Evolutionary conservation across 2,797 vertebrate genomes (phyloP).

Genomic region (Pyrocephalus nanus): DNA sequence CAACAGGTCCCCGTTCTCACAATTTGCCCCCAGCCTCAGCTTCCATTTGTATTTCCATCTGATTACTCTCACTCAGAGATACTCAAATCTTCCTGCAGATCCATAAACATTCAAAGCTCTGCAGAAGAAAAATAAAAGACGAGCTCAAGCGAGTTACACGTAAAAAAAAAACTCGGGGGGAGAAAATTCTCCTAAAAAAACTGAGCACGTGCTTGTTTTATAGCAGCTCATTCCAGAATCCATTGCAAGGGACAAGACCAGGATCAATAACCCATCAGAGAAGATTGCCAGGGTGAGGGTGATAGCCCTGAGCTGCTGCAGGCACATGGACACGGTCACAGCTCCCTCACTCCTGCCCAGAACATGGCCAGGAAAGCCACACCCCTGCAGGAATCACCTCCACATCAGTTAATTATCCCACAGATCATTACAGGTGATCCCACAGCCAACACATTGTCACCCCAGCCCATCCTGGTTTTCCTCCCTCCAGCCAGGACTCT

Average conservation of each 20-base stretch:
- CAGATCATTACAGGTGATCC: background rate
- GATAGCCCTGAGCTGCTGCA: background rate
- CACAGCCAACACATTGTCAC: background rate
- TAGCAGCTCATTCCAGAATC: background rate
- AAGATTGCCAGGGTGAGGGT: background rate
- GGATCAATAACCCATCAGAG: slow-evolving; percentile 36
- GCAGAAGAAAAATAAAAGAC: background rate
- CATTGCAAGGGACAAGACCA: background rate
- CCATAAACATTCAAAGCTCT: background rate
- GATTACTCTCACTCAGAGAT: background rate
- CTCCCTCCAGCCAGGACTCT: background rate
- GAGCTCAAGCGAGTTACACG: background rate
- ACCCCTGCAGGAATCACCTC: background rate
- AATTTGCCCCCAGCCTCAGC: background rate
- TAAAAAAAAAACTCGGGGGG: slow-evolving; percentile 10
- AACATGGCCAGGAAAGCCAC: background rate
- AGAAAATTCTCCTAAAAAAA: background rate
- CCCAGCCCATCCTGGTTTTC: background rate
- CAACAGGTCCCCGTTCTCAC: background rate
- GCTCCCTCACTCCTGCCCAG: background rate
- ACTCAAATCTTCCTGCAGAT: background rate
- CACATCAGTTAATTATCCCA: background rate
- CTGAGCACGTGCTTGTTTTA: background rate
- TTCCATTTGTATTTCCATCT: background rate
- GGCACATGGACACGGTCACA: background rate